Conservation (phyloP, 2,888 invertebrate genomes). For the Biston betularia region DNA sequence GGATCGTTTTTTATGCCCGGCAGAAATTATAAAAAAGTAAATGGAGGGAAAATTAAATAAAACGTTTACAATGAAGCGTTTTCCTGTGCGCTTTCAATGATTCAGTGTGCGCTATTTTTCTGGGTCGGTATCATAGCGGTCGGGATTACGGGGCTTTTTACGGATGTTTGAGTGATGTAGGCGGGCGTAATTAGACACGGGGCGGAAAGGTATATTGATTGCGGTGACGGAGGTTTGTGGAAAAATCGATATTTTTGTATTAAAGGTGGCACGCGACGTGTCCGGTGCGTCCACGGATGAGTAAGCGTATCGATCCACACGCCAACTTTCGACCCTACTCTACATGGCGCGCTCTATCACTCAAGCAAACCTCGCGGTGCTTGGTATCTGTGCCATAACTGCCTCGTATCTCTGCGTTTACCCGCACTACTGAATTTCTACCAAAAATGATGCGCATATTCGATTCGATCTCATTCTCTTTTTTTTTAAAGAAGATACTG, state of each 20-base stretch:
- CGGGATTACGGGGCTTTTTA: conserved; percentile 76
- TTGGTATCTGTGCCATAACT: not conserved
- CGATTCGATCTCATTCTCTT: too few relatives aligned
- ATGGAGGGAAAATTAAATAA: conserved; percentile 86
- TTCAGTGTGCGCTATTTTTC: conserved; percentile 82
- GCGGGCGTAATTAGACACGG: conserved; percentile 84
- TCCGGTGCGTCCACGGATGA: conserved; percentile 80
- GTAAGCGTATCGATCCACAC: conserved; percentile 79
- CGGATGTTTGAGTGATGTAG: conserved; percentile 82
- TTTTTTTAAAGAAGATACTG: too few relatives aligned
- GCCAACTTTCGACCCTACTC: conserved; percentile 78
- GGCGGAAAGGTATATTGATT: conserved; percentile 86
- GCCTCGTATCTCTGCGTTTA: conserved; percentile 9
- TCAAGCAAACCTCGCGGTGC: conserved; percentile 54
- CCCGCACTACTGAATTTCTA: not conserved
- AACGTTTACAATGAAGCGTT: conserved; percentile 86
- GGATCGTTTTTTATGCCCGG: conserved; percentile 85
- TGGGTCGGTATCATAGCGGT: conserved; percentile 69
- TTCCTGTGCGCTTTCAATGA: conserved; percentile 85
- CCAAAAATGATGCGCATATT: too few relatives aligned
- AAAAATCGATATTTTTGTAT: conserved; percentile 85
- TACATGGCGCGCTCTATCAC: conserved; percentile 75
- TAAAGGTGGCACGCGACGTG: conserved; percentile 83
- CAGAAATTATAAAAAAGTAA: conserved; percentile 86
- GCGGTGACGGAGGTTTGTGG: conserved; percentile 84